Base-by-base conservation (phyloP, 2,888 invertebrate species). In the Trichopria drosophilae region DNA sequence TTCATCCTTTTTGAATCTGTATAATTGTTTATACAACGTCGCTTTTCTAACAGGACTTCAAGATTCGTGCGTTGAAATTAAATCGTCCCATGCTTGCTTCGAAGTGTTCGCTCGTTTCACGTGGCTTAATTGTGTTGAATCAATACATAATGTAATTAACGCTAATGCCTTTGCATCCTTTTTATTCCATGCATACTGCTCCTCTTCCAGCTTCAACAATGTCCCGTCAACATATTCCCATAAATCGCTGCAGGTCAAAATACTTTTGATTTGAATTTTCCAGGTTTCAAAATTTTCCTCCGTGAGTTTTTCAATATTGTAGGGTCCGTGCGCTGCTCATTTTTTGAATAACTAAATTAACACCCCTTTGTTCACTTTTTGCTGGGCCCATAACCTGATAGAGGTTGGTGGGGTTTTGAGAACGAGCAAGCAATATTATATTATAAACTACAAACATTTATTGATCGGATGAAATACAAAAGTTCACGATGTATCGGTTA, bases 261-360 rank as follows among this genome's bases (percentile, higher is more conserved):
- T 40, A 29, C 53, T 59, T 43, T 26, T 44, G 52, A 55, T 57
- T 22, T 57, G 59, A 7, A 59, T 12, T 12, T 51, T 51, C 52
- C 55, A 55, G 1, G 13, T 6, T 20, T 58, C 55, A 19, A 51
- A 59, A 34, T 59, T 59, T 4, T 22, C 39, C 12, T 43, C 52
- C 4, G 41, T 51, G 1, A 59, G 10, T 22, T 57, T 59, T 28
- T 59, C 45, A 6, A 51, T 40, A 45, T 41, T 42, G 5, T 26
- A 9, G 36, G 45, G 22, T 31, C 48, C 29, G 13, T 18, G 24
- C 31, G 45, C 4, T 20, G 40, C 4, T 29, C 51, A 51, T 51
- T 39, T 44, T 44, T 26, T 24, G 24, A 22, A 20, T 20, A 22
- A 22, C 7, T 36, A 15, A 12, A 10, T 9, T 10, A 13, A n/a